Conservation (phyloP, 1,140 invertebrate species). For the Eueides isabella region DNA sequence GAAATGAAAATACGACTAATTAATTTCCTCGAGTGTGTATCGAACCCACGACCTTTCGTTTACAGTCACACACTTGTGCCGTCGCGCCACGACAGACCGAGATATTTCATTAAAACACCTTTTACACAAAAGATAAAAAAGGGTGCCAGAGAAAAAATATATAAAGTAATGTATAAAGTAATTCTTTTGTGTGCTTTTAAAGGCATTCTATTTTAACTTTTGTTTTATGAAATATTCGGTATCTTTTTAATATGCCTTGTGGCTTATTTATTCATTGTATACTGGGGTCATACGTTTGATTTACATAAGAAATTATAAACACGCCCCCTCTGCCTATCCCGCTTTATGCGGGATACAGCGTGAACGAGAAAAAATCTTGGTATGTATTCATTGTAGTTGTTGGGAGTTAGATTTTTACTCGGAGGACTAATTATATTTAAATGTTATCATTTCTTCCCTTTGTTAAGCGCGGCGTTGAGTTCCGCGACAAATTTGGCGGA, state of each 20-base stretch:
- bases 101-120: background rate
- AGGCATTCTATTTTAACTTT: background rate
- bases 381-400: too few species aligned
- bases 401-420: too few species aligned
- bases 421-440: too few species aligned
- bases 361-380: too few species aligned
- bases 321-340: too few species aligned
- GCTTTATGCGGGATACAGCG: too few species aligned
- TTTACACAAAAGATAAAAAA: background rate
- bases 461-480: too few species aligned
- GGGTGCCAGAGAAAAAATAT: background rate
- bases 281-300: background rate
- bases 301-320: background rate
- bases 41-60: background rate
- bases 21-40: too few species aligned
- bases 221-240: background rate
- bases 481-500: too few species aligned
- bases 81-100: background rate
- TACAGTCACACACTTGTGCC: background rate
- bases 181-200: constrained; percentile 7
- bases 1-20: too few species aligned
- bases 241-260: background rate
- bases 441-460: too few species aligned
- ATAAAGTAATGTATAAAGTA: background rate
- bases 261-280: background rate